Evolutionary conservation across 2,888 invertebrate genomes (phyloP).

Genomic region (Nomada ferruginata): DNA sequence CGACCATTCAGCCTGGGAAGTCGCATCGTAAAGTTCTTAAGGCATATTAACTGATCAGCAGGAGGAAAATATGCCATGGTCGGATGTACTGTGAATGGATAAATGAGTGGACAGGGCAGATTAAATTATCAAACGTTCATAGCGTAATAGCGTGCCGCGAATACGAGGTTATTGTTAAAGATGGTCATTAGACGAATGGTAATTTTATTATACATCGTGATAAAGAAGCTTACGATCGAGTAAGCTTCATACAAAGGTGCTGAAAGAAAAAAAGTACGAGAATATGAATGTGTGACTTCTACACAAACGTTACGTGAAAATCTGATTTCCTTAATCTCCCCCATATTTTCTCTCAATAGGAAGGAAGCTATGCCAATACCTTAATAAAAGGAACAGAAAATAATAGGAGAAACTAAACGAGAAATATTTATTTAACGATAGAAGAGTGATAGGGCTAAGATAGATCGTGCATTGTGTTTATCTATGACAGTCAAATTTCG

Average conservation of each 20-base stretch:
- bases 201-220: slow-evolving; percentile 40
- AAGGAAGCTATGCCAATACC: too few relatives aligned
- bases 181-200: slow-evolving; percentile 45
- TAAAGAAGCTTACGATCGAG: slow-evolving; percentile 9
- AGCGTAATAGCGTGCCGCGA: slow-evolving; percentile 43
- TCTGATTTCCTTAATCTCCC: not conserved
- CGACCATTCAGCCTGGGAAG: slow-evolving; percentile 30
- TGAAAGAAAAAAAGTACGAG: not conserved
- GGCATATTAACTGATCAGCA: slow-evolving; percentile 46
- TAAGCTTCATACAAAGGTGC: not conserved
- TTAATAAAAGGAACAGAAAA: too few relatives aligned
- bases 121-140: slow-evolving; percentile 63
- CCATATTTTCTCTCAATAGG: not conserved
- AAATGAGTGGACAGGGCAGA: slow-evolving; percentile 59
- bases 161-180: slow-evolving; percentile 55
- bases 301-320: too few relatives aligned
- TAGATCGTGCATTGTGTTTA: not conserved
- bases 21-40: slow-evolving; percentile 27
- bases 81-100: slow-evolving; percentile 63
- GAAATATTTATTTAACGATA: not conserved
- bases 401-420: not conserved
- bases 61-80: slow-evolving; percentile 64
- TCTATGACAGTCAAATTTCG: slow-evolving; percentile 46
- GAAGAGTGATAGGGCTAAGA: too few relatives aligned
- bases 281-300: not conserved